Conservation (phyloP, 2,888 invertebrate species). For the Syrista parreyssii region DNA sequence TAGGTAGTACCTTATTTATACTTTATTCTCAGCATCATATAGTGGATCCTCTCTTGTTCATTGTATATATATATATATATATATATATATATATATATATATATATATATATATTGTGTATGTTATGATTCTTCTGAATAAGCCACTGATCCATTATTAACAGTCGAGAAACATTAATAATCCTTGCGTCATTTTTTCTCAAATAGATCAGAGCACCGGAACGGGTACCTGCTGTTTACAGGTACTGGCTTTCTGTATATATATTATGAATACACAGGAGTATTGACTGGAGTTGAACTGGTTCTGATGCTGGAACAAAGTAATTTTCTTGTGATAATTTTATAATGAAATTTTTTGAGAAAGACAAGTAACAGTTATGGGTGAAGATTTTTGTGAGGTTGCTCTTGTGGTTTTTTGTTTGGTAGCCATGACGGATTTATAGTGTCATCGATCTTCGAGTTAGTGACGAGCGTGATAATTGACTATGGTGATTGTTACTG, state of each 20-base stretch:
- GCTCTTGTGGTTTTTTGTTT: neutral
- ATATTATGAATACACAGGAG: neutral
- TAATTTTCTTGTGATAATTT: neutral
- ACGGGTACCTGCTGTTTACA: neutral
- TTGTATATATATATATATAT: neutral
- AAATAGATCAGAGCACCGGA: neutral
- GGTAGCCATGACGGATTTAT: neutral
- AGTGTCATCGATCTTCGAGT: neutral
- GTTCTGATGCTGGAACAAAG: neutral
- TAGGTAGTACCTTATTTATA: neutral
- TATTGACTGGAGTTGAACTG: neutral
- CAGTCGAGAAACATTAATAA: slow-evolving; percentile 50
- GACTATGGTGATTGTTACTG: neutral
- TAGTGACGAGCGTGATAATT: neutral
- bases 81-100: no score
- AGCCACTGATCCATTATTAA: slow-evolving; percentile 49
- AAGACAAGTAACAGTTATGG: neutral
- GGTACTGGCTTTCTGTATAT: neutral
- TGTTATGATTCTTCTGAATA: slow-evolving; percentile 31
- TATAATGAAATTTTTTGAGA: neutral
- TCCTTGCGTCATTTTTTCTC: slow-evolving; percentile 25
- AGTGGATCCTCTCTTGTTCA: neutral
- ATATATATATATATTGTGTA: neutral
- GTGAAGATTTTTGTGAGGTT: neutral
- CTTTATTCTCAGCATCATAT: neutral